Base-by-base conservation (phyloP, 2,888 invertebrate species). In the Nemurella pictetii region DNA sequence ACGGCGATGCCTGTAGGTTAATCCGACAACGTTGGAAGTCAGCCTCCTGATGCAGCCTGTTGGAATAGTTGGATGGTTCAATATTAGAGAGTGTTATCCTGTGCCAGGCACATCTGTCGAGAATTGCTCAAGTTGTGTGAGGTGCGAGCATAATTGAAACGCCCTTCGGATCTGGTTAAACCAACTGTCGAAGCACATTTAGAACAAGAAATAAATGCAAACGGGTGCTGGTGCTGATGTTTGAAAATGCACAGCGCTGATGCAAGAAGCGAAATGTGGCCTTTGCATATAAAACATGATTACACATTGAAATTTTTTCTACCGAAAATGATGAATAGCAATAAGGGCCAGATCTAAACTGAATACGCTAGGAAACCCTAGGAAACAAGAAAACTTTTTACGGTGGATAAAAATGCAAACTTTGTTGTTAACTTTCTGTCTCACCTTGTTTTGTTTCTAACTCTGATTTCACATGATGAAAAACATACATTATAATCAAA, bases 11-110 rank as follows among this genome's bases (percentile, higher is more conserved):
- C 26, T 28, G 28, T 28, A 75, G 30, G 7, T 28, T 30, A 78
- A 78, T 28, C 78, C 30, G n/a, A 12, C 30, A n/a, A 78, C 7
- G n/a, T 30, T 30, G 29, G 9, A n/a, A 78, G 30, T 78, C 78
- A 27, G 30, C 29, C n/a, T 30, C 25, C 5, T 5, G 30, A 4
- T 78, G n/a, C n/a, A 25, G 30, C 26, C 30, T 30, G 30, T 28
- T 78, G 28, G 30, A 30, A 28, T 78, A 78, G 28, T 78, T 78
- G 78, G 30, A 78, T 30, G 30, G 78, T 78, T 30, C 78, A 78
- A 78, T 78, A 78, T 78, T 30, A 78, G 28, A 20, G 26, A 28
- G 28, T n/a, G 28, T 78, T 78, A n/a, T 78, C 78, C 30, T 30
- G 30, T 28, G 30, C 78, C 20, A 27, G 25, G 75, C 75, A 75